Conservation (phyloP, 2,888 invertebrate genomes). For the Synergus itoensis region DNA sequence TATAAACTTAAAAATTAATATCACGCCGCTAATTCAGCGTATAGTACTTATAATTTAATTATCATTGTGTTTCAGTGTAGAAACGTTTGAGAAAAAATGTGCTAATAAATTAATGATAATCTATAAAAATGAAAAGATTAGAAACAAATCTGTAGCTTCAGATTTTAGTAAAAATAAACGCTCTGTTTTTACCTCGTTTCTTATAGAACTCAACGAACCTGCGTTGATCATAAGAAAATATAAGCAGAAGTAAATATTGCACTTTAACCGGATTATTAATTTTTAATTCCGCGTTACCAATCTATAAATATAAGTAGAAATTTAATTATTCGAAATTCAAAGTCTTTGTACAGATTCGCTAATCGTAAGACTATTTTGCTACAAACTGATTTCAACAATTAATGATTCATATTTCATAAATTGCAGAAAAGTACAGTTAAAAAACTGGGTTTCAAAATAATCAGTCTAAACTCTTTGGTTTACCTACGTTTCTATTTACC, state of each 20-base stretch:
- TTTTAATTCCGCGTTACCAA: slow-evolving; percentile 10
- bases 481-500: not conserved
- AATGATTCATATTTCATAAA: slow-evolving; percentile 12
- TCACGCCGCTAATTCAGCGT: slow-evolving; percentile 3
- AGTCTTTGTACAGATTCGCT: slow-evolving; percentile 21
- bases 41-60: not conserved
- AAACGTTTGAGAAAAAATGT: not conserved
- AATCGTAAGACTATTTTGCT: not conserved
- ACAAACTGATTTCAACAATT: slow-evolving; percentile 13
- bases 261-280: not conserved
- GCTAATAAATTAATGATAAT: not conserved
- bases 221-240: not conserved
- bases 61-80: not conserved
- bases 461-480: slow-evolving; percentile 21
- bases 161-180: not conserved
- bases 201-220: not conserved
- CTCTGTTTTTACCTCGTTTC: not conserved
- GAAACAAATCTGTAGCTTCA: not conserved
- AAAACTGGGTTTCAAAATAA: slow-evolving; percentile 1
- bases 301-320: not conserved
- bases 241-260: not conserved
- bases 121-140: not conserved
- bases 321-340: not conserved
- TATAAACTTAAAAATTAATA: slow-evolving; percentile 60
- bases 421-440: not conserved